A percentile compares a stretch with the other conserved stretches of the same genome.
Evolutionary conservation across 2,113 vertebrate genomes (phyloP).

Genomic region (Aspidoscelis tigris): DNA sequence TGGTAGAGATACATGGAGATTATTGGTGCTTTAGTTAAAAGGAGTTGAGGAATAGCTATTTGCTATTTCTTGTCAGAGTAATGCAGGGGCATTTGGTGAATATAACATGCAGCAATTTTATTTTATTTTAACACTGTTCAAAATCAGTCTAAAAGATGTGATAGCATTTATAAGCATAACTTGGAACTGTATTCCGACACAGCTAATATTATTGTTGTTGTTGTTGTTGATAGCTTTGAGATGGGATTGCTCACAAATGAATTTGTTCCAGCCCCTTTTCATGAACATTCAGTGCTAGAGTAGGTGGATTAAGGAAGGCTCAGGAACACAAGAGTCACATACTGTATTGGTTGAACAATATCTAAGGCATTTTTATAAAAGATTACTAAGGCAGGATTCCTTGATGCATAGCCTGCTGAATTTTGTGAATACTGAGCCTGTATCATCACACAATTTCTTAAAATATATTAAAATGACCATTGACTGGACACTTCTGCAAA

Average conservation of each 20-base stretch:
- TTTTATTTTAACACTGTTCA: not conserved
- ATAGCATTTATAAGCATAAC: not conserved
- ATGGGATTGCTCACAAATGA: no score
- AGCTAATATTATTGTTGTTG: no score
- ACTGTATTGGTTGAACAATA: not conserved
- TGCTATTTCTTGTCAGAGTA: not conserved
- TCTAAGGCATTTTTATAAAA: not conserved
- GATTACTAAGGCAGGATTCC: not conserved
- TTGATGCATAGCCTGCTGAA: not conserved
- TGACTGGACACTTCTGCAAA: not conserved
- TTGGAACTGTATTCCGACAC: no score
- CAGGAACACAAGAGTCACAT: no score
- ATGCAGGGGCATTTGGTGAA: not conserved
- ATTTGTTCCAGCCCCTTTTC: no score
- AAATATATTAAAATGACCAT: not conserved
- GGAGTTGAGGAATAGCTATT: not conserved
- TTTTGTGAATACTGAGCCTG: not conserved
- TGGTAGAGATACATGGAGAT: not conserved
- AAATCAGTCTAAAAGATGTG: not conserved
- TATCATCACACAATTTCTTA: not conserved
- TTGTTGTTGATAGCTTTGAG: no score
- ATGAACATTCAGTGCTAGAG: no score
- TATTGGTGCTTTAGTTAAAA: slow-evolving; percentile 1
- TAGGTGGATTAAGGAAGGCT: no score
- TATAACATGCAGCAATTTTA: slow-evolving; percentile 1